These are phyloP conservation scores for Hemibagrus wyckioides DNA, from an alignment of 2,113 vertebrate genomes.

Conservation along the genomic window DNA sequence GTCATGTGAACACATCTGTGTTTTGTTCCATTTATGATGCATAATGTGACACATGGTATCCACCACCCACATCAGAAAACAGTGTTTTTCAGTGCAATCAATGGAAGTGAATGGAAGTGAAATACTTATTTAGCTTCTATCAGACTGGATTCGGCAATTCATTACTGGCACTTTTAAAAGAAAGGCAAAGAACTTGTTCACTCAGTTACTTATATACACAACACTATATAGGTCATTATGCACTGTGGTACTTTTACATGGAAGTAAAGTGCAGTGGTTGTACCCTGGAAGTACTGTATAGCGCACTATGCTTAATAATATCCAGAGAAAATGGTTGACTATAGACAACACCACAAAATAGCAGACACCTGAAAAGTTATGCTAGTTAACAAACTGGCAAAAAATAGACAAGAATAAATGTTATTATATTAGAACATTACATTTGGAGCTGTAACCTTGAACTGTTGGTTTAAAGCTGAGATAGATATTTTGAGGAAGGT, in stretches of 20 bases:
- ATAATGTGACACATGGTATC: slow-evolving; percentile 23
- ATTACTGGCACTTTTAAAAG: background rate
- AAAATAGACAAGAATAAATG: background rate
- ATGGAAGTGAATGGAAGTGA: slow-evolving; percentile 37
- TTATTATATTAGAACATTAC: background rate
- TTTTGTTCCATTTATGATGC: slow-evolving; percentile 37
- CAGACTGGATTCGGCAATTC: slow-evolving; percentile 19
- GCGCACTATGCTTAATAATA: background rate
- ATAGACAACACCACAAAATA: background rate
- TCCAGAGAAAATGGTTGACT: background rate
- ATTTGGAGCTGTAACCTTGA: background rate
- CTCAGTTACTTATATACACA: background rate
- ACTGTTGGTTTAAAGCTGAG: background rate
- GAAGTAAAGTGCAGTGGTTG: background rate
- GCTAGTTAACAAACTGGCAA: background rate
- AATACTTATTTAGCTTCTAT: slow-evolving; percentile 25
- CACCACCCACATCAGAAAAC: slow-evolving; percentile 46
- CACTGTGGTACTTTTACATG: background rate
- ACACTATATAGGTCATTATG: background rate
- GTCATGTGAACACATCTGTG: slow-evolving; percentile 47
- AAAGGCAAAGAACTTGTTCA: background rate
- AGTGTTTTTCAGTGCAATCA: slow-evolving; percentile 39
- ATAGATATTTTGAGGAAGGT: background rate
- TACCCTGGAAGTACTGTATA: background rate
- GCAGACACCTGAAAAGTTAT: background rate